A percentile compares a stretch with the other conserved stretches of the same genome.
These are phyloP conservation scores for Microdon myrmicae DNA, from an alignment of 2,888 invertebrate genomes.

Conservation along the genomic window DNA sequence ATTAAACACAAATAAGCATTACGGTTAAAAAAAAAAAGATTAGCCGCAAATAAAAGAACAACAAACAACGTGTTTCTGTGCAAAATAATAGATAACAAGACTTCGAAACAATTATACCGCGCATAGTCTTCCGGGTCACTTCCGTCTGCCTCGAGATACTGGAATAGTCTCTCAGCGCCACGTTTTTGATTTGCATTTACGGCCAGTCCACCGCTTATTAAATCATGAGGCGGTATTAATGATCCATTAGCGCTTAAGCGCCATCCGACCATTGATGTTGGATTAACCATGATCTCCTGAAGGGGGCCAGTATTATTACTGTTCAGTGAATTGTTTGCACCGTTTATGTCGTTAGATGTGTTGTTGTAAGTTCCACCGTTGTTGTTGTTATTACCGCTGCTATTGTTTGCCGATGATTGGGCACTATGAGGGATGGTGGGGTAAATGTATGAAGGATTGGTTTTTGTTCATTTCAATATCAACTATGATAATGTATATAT, in stretches of 20 bases:
- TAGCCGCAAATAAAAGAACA: conserved; percentile 1
- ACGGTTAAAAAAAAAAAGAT: conserved; percentile 1
- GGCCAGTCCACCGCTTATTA: conserved; percentile 63
- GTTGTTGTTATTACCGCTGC: conserved; percentile 63
- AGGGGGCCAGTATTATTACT: conserved; percentile 59
- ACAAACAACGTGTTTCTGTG: conserved; percentile 52
- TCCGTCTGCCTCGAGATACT: conserved; percentile 81
- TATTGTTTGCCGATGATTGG: conserved; percentile 63
- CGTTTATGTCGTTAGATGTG: conserved; percentile 62
- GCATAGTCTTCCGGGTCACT: conserved; percentile 72
- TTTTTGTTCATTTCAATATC: conserved; percentile 13
- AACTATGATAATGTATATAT: not conserved
- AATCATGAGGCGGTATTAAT: conserved; percentile 66
- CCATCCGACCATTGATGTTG: conserved; percentile 67
- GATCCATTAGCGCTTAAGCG: conserved; percentile 66
- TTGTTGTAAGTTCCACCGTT: conserved; percentile 59
- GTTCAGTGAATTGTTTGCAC: conserved; percentile 58
- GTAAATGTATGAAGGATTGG: conserved; percentile 36
- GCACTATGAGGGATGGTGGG: conserved; percentile 44
- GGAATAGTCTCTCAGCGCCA: conserved; percentile 77
- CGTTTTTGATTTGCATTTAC: conserved; percentile 68
- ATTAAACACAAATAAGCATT: conserved; percentile 1
- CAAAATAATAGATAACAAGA: conserved; percentile 29
- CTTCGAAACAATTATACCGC: conserved; percentile 63
- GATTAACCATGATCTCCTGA: conserved; percentile 66